phyloP scores from a whole-genome alignment of 1,140 invertebrate species.

The Zaprionus camerounensis region DNA sequence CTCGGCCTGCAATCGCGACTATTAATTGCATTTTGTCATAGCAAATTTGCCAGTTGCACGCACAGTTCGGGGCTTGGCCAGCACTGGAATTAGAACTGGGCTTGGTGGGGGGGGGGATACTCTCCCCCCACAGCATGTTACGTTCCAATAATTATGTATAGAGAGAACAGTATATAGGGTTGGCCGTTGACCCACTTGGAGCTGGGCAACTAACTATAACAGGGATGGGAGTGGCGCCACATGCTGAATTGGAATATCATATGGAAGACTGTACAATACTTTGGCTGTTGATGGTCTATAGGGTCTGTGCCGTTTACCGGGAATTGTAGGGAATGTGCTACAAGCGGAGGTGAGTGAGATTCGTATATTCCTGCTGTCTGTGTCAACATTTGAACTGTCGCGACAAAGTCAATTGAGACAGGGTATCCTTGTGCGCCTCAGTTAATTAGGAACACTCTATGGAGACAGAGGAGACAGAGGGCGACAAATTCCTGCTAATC shows the following conservation, averaged over 20 bases:
- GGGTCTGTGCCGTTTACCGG: constrained; percentile 47
- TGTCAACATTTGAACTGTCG: constrained; percentile 66
- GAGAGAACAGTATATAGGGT: constrained; percentile 54
- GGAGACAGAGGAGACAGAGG: constrained; percentile 52
- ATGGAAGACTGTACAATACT: constrained; percentile 4
- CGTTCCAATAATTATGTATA: constrained; percentile 80
- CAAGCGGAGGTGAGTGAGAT: not conserved
- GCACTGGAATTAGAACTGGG: constrained; percentile 15
- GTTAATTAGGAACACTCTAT: constrained; percentile 65
- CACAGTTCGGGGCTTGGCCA: constrained; percentile 63
- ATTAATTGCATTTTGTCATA: constrained; percentile 80
- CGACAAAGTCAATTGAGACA: constrained; percentile 75
- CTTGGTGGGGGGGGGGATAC: too few species aligned
- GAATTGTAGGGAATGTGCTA: constrained; percentile 34
- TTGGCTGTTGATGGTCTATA: not conserved
- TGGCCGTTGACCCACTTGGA: constrained; percentile 59
- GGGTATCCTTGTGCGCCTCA: constrained; percentile 61
- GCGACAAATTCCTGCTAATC: constrained; percentile 74
- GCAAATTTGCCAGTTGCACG: constrained; percentile 73
- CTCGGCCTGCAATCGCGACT: constrained; percentile 47
- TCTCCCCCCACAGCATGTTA: constrained; percentile 57
- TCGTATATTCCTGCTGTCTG: constrained; percentile 28
- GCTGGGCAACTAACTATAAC: constrained; percentile 41
- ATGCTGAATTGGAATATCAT: not conserved
- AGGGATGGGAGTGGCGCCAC: constrained; percentile 33